These are phyloP conservation scores for Volucella zonaria DNA, from an alignment of 2,888 invertebrate genomes.

Conservation along the genomic window DNA sequence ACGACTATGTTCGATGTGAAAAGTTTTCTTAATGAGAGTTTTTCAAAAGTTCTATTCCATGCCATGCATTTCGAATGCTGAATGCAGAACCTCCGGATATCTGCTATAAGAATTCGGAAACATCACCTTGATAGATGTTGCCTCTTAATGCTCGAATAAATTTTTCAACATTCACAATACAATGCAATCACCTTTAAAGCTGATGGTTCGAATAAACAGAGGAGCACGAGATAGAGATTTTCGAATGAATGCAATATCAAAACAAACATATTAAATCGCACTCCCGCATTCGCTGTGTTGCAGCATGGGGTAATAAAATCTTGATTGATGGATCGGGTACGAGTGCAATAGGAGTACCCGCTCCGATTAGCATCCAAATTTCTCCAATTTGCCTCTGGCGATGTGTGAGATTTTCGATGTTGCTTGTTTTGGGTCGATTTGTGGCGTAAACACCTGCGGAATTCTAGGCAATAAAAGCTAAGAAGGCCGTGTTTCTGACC, in stretches of 20 bases:
- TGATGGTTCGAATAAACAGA: neutral
- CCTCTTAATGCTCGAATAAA: slow-evolving; percentile 33
- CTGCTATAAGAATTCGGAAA: slow-evolving; percentile 34
- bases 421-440: slow-evolving; percentile 39
- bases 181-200: no score
- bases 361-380: slow-evolving; percentile 13
- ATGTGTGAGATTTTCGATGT: slow-evolving; percentile 14
- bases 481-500: slow-evolving; percentile 19
- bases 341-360: neutral
- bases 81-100: slow-evolving; percentile 18
- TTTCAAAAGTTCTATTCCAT: slow-evolving; percentile 9
- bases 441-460: slow-evolving; percentile 51
- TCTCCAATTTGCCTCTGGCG: slow-evolving; percentile 6
- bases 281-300: slow-evolving; percentile 1
- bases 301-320: slow-evolving; percentile 27
- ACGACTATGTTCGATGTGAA: slow-evolving; percentile 14
- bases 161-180: slow-evolving; percentile 3
- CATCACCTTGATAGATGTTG: slow-evolving; percentile 45
- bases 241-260: slow-evolving; percentile 26
- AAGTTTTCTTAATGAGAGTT: slow-evolving; percentile 44
- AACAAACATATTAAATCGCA: slow-evolving; percentile 40
- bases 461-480: slow-evolving; percentile 30
- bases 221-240: neutral
- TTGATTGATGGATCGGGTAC: slow-evolving; percentile 44
- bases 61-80: no score